phyloP scores from a whole-genome alignment of 2,113 vertebrate species.

The Pomatorhinus ruficollis region DNA sequence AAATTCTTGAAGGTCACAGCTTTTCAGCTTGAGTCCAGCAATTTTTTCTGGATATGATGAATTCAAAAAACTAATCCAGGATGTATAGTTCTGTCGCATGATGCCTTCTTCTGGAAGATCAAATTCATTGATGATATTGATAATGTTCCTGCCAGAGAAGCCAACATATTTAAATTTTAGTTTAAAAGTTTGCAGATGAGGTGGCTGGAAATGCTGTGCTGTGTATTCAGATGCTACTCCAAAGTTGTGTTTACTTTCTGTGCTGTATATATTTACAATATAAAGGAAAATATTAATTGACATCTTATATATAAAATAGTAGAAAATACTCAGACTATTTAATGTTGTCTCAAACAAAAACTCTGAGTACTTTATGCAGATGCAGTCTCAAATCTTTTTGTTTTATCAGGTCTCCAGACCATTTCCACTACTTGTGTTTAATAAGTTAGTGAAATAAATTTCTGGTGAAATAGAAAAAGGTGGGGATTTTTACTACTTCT shows the following conservation, averaged over 20 bases:
- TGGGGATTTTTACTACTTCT: neutral
- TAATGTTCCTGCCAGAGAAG: conserved; percentile 82
- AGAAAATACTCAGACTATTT: neutral
- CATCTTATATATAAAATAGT: neutral
- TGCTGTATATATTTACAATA: neutral
- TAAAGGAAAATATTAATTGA: neutral
- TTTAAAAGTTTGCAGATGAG: neutral
- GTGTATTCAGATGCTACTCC: neutral
- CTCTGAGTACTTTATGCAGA: neutral
- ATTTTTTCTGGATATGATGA: conserved; percentile 54
- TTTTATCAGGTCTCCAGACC: neutral
- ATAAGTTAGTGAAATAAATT: neutral
- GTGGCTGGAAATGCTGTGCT: neutral
- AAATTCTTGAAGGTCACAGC: conserved; percentile 81
- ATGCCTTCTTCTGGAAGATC: conserved; percentile 81
- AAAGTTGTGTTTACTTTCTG: neutral
- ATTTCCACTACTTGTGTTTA: neutral
- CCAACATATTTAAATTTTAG: neutral
- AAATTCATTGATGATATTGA: conserved; percentile 81
- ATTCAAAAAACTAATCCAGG: conserved; percentile 73
- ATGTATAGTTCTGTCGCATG: conserved; percentile 73
- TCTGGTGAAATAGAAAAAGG: neutral
- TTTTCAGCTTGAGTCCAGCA: conserved; percentile 65
- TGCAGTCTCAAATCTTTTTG: neutral
- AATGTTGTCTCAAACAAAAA: neutral